phyloP scores from a whole-genome alignment of 1,140 invertebrate species.

The Acromyrmex echinatior region DNA sequence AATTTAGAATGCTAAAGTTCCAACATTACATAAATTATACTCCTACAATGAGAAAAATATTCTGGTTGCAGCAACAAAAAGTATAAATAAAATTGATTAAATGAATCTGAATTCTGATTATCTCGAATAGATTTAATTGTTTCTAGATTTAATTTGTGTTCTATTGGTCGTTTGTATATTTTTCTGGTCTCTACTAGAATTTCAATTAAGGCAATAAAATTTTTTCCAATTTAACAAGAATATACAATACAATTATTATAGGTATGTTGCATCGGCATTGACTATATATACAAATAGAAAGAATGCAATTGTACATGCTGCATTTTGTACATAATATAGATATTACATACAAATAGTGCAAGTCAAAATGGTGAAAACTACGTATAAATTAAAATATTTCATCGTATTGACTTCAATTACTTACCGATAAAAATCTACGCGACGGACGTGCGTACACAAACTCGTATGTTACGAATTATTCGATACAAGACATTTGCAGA shows the following conservation, averaged over 20 bases:
- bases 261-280: neutral
- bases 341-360: neutral
- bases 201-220: too few relatives aligned
- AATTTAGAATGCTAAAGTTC: constrained; percentile 6
- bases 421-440: neutral
- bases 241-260: constrained; percentile 3
- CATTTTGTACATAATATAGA: constrained; percentile 12
- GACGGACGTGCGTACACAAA: neutral
- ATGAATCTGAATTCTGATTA: too few relatives aligned
- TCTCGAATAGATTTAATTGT: too few relatives aligned
- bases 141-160: too few relatives aligned
- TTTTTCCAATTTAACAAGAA: neutral
- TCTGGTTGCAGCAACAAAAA: too few relatives aligned
- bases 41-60: neutral
- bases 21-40: constrained; percentile 7
- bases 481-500: constrained; percentile 13
- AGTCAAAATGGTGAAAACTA: neutral
- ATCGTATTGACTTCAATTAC: neutral
- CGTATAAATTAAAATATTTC: neutral
- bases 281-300: constrained; percentile 31
- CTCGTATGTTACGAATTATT: neutral
- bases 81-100: too few relatives aligned
- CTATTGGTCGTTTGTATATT: too few relatives aligned
- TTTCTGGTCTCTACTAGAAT: too few relatives aligned
- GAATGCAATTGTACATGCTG: neutral